Evolutionary conservation across 2,797 vertebrate species (phyloP).

Genomic region (Fistularia commersonii): DNA sequence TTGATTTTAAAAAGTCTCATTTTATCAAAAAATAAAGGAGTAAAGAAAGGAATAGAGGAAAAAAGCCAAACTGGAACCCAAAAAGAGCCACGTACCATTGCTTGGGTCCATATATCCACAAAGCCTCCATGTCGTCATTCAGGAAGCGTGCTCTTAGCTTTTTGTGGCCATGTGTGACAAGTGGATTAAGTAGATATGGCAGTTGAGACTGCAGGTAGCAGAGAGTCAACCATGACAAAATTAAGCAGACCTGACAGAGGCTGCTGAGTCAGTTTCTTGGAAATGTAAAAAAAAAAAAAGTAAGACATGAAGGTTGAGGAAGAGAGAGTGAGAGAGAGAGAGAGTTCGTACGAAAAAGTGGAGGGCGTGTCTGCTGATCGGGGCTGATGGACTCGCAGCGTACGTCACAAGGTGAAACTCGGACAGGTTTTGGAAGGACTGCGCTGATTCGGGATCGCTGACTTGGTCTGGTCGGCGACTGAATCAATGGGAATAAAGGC

Average conservation of each 20-base stretch:
- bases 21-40: too few relatives aligned
- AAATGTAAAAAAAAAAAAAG: slow-evolving; percentile 14
- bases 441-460: slow-evolving; percentile 5
- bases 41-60: too few relatives aligned
- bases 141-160: slow-evolving; percentile 50
- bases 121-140: slow-evolving; percentile 44
- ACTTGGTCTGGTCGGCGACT: slow-evolving; percentile 12
- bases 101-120: neutral
- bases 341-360: slow-evolving; percentile 27
- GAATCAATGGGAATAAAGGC: slow-evolving; percentile 11
- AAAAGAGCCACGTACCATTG: neutral
- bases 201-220: slow-evolving; percentile 69
- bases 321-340: slow-evolving; percentile 1
- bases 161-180: slow-evolving; percentile 72
- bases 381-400: slow-evolving; percentile 40
- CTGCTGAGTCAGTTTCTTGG: slow-evolving; percentile 75
- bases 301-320: slow-evolving; percentile 22
- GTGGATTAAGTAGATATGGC: slow-evolving; percentile 69
- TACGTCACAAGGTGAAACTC: slow-evolving; percentile 38
- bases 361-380: slow-evolving; percentile 43
- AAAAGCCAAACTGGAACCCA: neutral
- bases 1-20: too few relatives aligned
- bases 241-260: slow-evolving; percentile 73
- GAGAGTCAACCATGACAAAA: slow-evolving; percentile 75
- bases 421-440: slow-evolving; percentile 13